Evolutionary conservation across 2,888 invertebrate genomes (phyloP).

Genomic region (Eudemis profundana): DNA sequence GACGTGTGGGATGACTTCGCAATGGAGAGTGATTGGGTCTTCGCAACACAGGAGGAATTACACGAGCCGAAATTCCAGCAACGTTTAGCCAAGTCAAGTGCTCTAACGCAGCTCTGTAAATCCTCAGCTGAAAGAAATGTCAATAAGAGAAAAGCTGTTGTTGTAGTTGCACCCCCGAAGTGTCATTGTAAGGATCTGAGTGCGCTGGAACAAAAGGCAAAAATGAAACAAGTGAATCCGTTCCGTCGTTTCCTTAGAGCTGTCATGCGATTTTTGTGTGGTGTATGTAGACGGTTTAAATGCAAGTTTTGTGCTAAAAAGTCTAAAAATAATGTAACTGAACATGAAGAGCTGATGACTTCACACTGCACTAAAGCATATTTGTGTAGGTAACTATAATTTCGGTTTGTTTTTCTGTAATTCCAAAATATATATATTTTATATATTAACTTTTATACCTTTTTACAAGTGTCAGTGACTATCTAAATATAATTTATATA

Average conservation of each 20-base stretch:
- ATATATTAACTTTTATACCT: background rate
- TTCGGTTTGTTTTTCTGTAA: background rate
- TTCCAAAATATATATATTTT: background rate
- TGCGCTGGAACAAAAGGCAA: conserved; percentile 52
- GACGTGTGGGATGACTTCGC: conserved; percentile 69
- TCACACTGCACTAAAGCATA: conserved; percentile 59
- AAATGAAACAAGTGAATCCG: conserved; percentile 49
- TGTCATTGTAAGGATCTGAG: conserved; percentile 68
- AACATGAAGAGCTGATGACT: conserved; percentile 49
- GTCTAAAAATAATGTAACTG: conserved; percentile 45
- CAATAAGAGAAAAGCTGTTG: conserved; percentile 55
- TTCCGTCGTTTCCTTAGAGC: conserved; percentile 54
- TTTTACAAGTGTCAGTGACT: too few relatives aligned
- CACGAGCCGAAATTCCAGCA: conserved; percentile 70
- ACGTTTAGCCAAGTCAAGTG: conserved; percentile 60
- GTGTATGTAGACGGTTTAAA: conserved; percentile 56
- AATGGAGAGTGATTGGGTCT: conserved; percentile 75
- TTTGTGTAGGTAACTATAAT: conserved; percentile 72
- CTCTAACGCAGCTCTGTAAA: conserved; percentile 65
- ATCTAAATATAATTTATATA: background rate
- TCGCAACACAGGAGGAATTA: conserved; percentile 66
- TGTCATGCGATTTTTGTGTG: conserved; percentile 51
- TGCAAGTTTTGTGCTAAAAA: conserved; percentile 51
- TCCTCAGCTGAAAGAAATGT: conserved; percentile 58
- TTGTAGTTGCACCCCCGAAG: conserved; percentile 66